Evolutionary conservation across 2,797 vertebrate species (phyloP), one percentile per base, ranked within the genome.

Genomic region (Cyclura pinguis): DNA sequence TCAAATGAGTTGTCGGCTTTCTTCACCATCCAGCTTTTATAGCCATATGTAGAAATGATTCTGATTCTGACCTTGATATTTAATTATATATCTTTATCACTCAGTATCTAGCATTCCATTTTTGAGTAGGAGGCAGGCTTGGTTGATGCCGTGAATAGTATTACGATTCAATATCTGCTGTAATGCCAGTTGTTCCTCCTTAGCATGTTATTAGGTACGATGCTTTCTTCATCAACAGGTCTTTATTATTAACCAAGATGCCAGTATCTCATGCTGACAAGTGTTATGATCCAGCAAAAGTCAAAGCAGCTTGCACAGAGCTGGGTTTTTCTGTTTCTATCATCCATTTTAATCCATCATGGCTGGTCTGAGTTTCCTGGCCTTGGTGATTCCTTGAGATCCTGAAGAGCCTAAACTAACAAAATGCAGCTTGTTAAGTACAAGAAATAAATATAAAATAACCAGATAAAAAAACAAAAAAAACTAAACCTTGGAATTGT

Each of bases 371-470:
- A 64, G 6, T 47, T 38, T 67, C 27, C 6, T 47, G 6, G 27
- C 16, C 67, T 42, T 84, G 27, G 12, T 67, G 9, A 14, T 67
- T 29, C 24, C 27, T 47, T 67, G 35, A 69, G 24, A 67, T 2
- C 13, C 3, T 47, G 27, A 12, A 67, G 82, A 42, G 3, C 1
- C 59, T 67, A 62, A 4, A 62, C 55, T 42, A 52, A 72, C 27
- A 42, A 50, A 50, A 29, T 18, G 55, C 38, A 83, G 27, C 4
- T 62, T n/a, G 59, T 47, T 77, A 1, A 67, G 90, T 90, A 88
- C 81, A 94, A 90, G 92, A 94, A 80, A 89, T 84, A 91, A 93
- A 90, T 67, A 29, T 87, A 67, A 90, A 89, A 84, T 22, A 50
- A 64, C 32, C 9, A 52, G 8, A 64, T 7, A 9, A n/a, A 81